A percentile compares a stretch with the other conserved stretches of the same genome.
phyloP scores from a whole-genome alignment of 1,140 invertebrate species.

The Lepidostoma basale region DNA sequence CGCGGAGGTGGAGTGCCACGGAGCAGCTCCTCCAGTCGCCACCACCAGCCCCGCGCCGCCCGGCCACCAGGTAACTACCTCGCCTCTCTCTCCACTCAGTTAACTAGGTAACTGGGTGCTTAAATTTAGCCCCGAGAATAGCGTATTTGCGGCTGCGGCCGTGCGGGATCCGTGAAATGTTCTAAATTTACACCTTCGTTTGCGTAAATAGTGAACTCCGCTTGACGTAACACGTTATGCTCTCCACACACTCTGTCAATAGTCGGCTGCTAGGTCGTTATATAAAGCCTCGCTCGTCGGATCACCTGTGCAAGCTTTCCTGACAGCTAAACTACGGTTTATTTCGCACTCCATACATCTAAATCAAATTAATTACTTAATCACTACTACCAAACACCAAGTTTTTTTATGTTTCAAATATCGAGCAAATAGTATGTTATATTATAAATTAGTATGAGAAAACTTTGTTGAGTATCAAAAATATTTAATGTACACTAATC shows the following conservation, averaged over 20 bases:
- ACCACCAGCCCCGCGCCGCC: background rate
- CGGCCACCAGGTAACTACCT: background rate
- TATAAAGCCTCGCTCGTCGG: no score
- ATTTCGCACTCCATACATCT: no score
- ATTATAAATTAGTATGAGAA: background rate
- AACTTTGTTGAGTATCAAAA: no score
- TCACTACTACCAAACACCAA: background rate
- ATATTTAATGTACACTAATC: no score
- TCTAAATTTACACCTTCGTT: background rate
- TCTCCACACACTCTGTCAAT: no score
- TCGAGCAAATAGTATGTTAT: background rate
- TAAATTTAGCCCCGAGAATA: constrained; percentile 2
- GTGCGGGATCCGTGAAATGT: background rate
- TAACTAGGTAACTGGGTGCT: constrained; percentile 27
- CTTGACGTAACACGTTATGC: background rate
- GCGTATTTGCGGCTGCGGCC: background rate
- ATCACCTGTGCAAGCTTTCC: no score
- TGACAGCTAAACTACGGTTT: no score
- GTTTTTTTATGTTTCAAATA: no score
- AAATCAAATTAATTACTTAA: background rate
- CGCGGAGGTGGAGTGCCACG: background rate
- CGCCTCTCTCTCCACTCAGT: background rate
- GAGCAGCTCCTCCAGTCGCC: background rate
- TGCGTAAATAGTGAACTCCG: background rate
- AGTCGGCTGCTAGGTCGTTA: no score